phyloP scores from a whole-genome alignment of 2,888 invertebrate species.

The Lasioglossum calceatum region DNA sequence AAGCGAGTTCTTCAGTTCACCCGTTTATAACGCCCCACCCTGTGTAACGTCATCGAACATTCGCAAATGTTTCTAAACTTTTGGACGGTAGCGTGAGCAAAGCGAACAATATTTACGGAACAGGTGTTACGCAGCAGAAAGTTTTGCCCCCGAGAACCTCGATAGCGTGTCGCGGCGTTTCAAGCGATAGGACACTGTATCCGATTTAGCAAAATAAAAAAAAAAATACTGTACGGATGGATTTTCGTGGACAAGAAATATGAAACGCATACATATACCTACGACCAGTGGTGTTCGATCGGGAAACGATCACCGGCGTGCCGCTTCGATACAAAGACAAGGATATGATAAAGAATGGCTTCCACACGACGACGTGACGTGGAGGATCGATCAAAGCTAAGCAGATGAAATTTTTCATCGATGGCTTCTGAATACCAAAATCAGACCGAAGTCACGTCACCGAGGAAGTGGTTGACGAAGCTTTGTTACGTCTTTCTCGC shows the following conservation, averaged over 20 bases:
- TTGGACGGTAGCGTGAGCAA: not conserved
- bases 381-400: constrained; percentile 62
- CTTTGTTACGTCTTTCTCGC: constrained; percentile 5
- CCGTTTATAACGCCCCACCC: no score
- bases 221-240: not conserved
- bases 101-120: not conserved
- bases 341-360: constrained; percentile 56
- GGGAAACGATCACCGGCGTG: constrained; percentile 47
- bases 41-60: not conserved
- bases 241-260: constrained; percentile 15
- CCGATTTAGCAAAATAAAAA: not conserved
- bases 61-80: not conserved
- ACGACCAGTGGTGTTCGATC: constrained; percentile 29
- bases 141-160: not conserved
- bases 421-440: constrained; percentile 56
- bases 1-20: no score
- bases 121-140: not conserved
- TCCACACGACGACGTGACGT: constrained; percentile 47
- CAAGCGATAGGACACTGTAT: not conserved
- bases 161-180: not conserved
- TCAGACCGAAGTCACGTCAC: constrained; percentile 17
- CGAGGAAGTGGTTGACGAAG: not conserved
- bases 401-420: constrained; percentile 65
- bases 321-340: constrained; percentile 49
- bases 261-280: constrained; percentile 20